Evolutionary conservation across 2,113 vertebrate species (phyloP).

Genomic region (Rhinopithecus roxellana): DNA sequence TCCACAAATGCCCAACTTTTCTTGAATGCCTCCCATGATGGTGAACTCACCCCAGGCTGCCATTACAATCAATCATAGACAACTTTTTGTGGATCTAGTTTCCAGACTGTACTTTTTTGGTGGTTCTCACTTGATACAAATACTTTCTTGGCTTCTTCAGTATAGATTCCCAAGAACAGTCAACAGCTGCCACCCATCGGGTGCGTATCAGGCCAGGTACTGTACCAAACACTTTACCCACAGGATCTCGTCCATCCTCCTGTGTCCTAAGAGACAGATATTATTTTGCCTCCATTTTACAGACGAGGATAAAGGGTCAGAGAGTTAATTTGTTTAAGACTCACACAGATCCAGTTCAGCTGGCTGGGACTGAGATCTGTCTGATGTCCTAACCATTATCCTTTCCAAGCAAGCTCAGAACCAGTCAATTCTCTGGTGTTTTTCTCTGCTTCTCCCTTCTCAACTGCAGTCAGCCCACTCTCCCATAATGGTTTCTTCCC

Average conservation of each 20-base stretch:
- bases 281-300: background rate
- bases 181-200: background rate
- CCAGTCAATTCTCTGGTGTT: background rate
- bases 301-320: background rate
- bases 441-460: background rate
- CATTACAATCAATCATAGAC: background rate
- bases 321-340: background rate
- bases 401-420: background rate
- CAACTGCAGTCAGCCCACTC: background rate
- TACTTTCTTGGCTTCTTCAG: background rate
- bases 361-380: background rate
- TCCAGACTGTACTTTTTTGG: background rate
- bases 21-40: background rate
- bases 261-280: background rate
- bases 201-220: background rate
- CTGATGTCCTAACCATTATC: background rate
- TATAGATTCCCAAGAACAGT: background rate
- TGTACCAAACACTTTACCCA: fast-evolving
- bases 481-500: background rate
- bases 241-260: background rate
- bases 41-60: background rate
- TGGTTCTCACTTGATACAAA: background rate
- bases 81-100: background rate
- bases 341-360: background rate
- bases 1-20: background rate